Base-by-base conservation (phyloP, 2,113 vertebrate species). In the Ellobius talpinus region DNA sequence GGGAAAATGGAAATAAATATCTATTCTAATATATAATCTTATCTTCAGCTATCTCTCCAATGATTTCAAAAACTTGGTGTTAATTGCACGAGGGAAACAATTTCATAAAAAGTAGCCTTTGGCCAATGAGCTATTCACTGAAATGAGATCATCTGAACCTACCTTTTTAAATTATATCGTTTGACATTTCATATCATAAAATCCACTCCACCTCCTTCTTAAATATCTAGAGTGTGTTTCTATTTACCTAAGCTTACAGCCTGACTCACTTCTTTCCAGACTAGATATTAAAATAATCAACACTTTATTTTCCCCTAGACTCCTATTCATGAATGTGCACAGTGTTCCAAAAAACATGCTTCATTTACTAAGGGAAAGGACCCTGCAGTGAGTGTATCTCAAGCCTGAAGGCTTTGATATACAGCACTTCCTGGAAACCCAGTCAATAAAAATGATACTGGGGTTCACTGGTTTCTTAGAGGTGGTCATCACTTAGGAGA, bases 291-390 rank as follows among this genome's bases (percentile, higher is more conserved):
- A 97, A 90, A 94, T 39, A 17, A 86, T 73, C 94, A 94, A 92
- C 82, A 36, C 31, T 96, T 97, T 93, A 93, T 73, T 97, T 96
- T 93, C 42, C 95, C 97, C 96, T 76, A 91, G 94, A 96, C 74
- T 93, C 82, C 84, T 90, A 90, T 97, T 95, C 74, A 85, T 33
- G 36, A 91, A 88, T 96, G 94, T 73, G 70, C 91, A 95, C 82
- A 84, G 74, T 91, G 96, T 47, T 96, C 95, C 84, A 86, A 74
- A 97, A 95, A 96, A 24, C 52, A 93, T 90, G 97, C 95, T 95
- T 97, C 97, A 96, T 97, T 97, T 97, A 96, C 91, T 94, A 89
- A 78, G 61, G 96, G 42, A 95, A 96, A 96, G 87, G 95, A 96
- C 17, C 68, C 93, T 70, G 70, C 70, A 19, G 91, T 66, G 89